Conservation (phyloP, 2,113 vertebrate species). For the Forbesichthys agassizii region DNA sequence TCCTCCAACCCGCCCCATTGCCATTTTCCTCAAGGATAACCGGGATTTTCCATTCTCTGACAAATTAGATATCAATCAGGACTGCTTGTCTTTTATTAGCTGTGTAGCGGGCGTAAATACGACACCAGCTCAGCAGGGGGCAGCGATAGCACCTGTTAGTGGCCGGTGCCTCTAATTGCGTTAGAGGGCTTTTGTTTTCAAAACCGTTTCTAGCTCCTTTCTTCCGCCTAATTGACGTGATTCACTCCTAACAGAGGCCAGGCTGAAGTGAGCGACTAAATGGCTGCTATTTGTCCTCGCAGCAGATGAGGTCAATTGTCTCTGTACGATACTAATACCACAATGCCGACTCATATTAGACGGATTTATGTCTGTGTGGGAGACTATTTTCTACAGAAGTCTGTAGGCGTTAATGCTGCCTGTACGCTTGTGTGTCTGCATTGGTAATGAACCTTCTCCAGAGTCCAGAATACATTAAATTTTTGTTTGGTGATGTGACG, state of each 20-base stretch:
- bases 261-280: conserved; percentile 40
- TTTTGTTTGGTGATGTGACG: too few species aligned
- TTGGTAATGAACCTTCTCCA: not conserved
- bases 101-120: conserved; percentile 46
- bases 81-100: conserved; percentile 59
- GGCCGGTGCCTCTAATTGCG: conserved; percentile 44
- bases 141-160: conserved; percentile 58
- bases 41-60: conserved; percentile 52
- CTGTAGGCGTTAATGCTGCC: conserved; percentile 16
- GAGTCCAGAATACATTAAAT: too few species aligned
- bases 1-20: not conserved
- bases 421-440: conserved; percentile 28
- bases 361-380: conserved; percentile 51
- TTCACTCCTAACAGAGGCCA: conserved; percentile 45
- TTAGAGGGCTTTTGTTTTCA: conserved; percentile 29
- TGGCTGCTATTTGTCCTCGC: conserved; percentile 49
- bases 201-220: conserved; percentile 32
- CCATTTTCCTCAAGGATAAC: conserved; percentile 61
- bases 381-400: conserved; percentile 43
- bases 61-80: conserved; percentile 70
- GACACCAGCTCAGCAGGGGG: conserved; percentile 40
- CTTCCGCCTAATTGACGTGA: conserved; percentile 63
- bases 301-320: conserved; percentile 61
- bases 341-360: conserved; percentile 42
- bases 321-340: conserved; percentile 46